phyloP scores from a whole-genome alignment of 2,113 vertebrate species.

The Acanthisitta chloris region DNA sequence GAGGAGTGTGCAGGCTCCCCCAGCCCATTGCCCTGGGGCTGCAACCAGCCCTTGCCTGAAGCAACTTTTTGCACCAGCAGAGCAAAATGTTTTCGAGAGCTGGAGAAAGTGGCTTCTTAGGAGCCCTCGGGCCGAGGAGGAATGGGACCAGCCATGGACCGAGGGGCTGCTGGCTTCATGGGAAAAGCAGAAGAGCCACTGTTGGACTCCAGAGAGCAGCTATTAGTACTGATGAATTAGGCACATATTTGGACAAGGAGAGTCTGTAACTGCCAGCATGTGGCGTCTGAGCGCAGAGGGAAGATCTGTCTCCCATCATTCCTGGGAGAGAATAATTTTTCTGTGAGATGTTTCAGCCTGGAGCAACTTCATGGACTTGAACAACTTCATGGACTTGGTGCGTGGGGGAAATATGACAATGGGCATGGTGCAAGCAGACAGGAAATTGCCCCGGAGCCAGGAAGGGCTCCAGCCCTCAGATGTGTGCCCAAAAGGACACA shows the following conservation, averaged over 20 bases:
- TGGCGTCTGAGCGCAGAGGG: background rate
- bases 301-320: background rate
- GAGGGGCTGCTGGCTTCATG: background rate
- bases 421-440: background rate
- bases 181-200: background rate
- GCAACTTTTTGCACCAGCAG: rapidly evolving
- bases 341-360: rapidly evolving
- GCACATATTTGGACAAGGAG: conserved; percentile 52
- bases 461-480: background rate
- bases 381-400: background rate
- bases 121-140: background rate
- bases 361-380: background rate
- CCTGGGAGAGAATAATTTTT: background rate
- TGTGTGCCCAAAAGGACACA: rapidly evolving
- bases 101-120: background rate
- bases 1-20: background rate
- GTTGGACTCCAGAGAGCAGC: background rate
- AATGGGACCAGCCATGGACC: background rate
- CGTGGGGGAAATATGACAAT: rapidly evolving
- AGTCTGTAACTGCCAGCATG: background rate
- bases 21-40: rapidly evolving
- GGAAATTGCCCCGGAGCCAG: background rate
- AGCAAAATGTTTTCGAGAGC: background rate
- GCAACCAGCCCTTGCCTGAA: background rate
- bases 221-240: conserved; percentile 2